Percentiles rank a stretch among this genome's conserved stretches.
phyloP scores from a whole-genome alignment of 1,140 invertebrate genomes.

The Penaeus vannamei region DNA sequence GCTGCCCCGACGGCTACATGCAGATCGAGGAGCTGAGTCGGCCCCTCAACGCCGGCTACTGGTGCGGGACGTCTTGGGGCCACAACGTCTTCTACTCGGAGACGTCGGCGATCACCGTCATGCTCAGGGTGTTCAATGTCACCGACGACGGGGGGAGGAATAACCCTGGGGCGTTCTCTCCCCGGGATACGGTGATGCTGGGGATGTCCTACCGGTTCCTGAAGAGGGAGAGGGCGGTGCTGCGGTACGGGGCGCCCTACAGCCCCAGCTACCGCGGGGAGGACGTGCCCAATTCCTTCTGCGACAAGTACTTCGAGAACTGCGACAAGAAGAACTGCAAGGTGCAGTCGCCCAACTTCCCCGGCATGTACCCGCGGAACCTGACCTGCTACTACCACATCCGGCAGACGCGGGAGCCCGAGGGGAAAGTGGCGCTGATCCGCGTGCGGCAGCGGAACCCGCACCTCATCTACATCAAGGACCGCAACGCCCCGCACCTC shows the following conservation, averaged over 20 bases:
- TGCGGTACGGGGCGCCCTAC: conserved; percentile 78
- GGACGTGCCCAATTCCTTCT: conserved; percentile 87
- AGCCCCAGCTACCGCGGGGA: conserved; percentile 81
- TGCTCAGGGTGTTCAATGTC: conserved; percentile 79
- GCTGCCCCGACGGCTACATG: conserved; percentile 79
- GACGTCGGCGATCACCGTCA: conserved; percentile 83
- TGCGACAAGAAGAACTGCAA: conserved; percentile 90
- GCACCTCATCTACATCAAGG: conserved; percentile 68
- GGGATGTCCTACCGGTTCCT: conserved; percentile 87
- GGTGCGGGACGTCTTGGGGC: conserved; percentile 87
- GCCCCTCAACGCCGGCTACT: conserved; percentile 83
- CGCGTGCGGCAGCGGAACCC: conserved; percentile 63
- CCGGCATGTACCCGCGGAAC: conserved; percentile 87
- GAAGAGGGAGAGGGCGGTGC: conserved; percentile 80
- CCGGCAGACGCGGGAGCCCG: conserved; percentile 79
- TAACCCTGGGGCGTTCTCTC: conserved; percentile 47
- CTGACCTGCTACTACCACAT: conserved; percentile 86
- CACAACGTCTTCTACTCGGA: conserved; percentile 90
- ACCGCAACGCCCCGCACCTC: conserved; percentile 65
- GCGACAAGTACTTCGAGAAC: conserved; percentile 89
- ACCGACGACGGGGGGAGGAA: conserved; percentile 74
- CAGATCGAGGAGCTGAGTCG: conserved; percentile 81
- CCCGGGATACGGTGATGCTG: conserved; percentile 72
- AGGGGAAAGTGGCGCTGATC: conserved; percentile 66
- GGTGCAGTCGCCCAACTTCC: conserved; percentile 88